Conservation (phyloP, 2,113 vertebrate genomes). For the Buteo buteo region DNA sequence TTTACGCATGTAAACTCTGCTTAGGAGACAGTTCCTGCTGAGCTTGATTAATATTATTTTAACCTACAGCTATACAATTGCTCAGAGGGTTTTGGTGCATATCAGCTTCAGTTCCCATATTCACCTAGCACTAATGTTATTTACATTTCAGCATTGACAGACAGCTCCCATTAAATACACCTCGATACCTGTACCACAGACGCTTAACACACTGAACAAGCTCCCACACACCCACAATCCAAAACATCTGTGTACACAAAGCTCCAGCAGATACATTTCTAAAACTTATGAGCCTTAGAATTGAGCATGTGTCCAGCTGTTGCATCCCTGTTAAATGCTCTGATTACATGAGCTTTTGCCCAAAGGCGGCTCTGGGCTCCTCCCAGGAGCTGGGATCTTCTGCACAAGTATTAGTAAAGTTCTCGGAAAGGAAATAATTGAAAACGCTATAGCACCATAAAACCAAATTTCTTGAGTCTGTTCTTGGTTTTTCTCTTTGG, state of each 20-base stretch:
- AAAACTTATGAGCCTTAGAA: neutral
- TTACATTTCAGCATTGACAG: neutral
- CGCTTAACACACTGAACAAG: neutral
- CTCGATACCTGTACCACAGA: neutral
- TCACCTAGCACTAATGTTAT: neutral
- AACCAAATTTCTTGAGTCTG: neutral
- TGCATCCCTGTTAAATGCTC: neutral
- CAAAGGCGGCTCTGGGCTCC: neutral
- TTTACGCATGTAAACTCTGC: neutral
- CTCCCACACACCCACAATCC: neutral
- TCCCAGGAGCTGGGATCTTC: neutral
- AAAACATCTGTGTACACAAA: neutral
- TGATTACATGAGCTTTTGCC: neutral
- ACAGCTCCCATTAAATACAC: neutral
- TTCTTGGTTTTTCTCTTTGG: neutral
- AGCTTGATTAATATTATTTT: neutral
- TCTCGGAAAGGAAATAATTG: neutral
- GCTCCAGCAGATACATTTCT: neutral
- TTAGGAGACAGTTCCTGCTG: neutral
- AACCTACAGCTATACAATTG: neutral
- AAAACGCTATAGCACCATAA: neutral
- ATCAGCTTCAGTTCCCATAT: neutral
- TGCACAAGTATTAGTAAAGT: neutral
- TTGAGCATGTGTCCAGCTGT: neutral
- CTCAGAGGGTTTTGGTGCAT: neutral